Evolutionary conservation across 2,797 vertebrate genomes (phyloP), one percentile per base, ranked within the genome.

Genomic region (Microchirus variegatus): DNA sequence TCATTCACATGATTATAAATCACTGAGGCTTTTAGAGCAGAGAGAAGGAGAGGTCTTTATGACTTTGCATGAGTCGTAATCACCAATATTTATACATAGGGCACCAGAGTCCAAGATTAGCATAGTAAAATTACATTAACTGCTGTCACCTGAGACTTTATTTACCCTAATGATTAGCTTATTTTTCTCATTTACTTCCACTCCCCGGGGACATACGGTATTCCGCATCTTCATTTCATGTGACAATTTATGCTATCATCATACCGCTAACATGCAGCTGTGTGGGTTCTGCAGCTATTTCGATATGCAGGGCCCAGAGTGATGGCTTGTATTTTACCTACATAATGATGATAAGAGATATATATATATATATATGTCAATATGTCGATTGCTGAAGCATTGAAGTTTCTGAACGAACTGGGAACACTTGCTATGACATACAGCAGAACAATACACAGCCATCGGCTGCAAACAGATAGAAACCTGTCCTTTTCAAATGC

Each of bases 391-490:
- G 38, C 36, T 13, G 13, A 56, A 63, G 65, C 67, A 45, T 26
- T 56, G 53, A 60, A 1, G 10, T 40, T 12, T 4, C 3, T 8
- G 13, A 40, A 5, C 7, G 68, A 67, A 62, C 41, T 51, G 76
- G 84, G 66, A 75, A 80, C 16, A 9, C 67, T 47, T 2, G 22
- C 67, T 68, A 46, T 61, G 72, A 74, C 63, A 48, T 63, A 66
- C 57, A 64, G 54, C 64, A 62, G 66, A 70, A 67, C 53, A 78
- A 78, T 75, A 6, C 80, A 55, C 16, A 43, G 64, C 65, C 76
- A 61, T 31, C 69, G 87, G 86, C 5, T 67, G 65, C 69, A 70
- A 65, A 75, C 68, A 78, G 85, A 85, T 87, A 85, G 76, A 53
- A 82, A 76, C 68, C 43, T 57, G 58, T 70, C 60, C 70, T 80